phyloP scores from a whole-genome alignment of 2,888 invertebrate species.

The Pilophorus perplexus region DNA sequence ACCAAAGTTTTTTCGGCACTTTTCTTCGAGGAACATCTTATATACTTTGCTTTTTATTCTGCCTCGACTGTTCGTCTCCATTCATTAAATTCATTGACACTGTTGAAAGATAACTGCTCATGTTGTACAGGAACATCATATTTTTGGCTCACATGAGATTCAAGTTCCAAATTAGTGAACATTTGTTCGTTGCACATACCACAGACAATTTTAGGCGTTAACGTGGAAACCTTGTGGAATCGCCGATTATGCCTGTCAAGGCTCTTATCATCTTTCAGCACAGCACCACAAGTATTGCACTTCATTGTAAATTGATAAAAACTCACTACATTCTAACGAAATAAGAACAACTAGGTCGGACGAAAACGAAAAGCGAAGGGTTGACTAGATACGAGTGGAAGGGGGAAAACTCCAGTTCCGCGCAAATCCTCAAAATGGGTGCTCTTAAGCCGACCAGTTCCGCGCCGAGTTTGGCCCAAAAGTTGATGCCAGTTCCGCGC shows the following conservation, averaged over 20 bases:
- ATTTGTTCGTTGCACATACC: not conserved
- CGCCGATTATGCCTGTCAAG: not conserved
- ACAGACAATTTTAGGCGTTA: not conserved
- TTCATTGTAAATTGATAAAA: too few species aligned
- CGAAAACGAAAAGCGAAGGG: too few species aligned
- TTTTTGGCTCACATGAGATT: not conserved
- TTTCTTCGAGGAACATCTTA: not conserved
- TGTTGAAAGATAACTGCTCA: not conserved
- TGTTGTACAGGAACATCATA: not conserved
- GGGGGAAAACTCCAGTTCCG: too few species aligned
- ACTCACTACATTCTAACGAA: too few species aligned
- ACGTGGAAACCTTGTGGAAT: not conserved
- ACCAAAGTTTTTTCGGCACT: not conserved
- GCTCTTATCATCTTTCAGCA: not conserved
- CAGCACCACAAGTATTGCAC: not conserved
- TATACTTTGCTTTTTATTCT: not conserved
- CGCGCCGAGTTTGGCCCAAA: too few species aligned
- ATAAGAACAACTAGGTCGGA: too few species aligned
- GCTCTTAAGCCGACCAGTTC: too few species aligned
- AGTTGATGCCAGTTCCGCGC: too few species aligned
- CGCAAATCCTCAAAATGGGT: too few species aligned
- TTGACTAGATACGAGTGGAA: too few species aligned
- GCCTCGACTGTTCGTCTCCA: not conserved
- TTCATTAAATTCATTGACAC: not conserved
- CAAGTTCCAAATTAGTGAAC: conserved; percentile 3